A percentile compares a stretch with the other conserved stretches of the same genome.
phyloP scores from a whole-genome alignment of 2,797 vertebrate genomes.

The Peromyscus melanophrys region DNA sequence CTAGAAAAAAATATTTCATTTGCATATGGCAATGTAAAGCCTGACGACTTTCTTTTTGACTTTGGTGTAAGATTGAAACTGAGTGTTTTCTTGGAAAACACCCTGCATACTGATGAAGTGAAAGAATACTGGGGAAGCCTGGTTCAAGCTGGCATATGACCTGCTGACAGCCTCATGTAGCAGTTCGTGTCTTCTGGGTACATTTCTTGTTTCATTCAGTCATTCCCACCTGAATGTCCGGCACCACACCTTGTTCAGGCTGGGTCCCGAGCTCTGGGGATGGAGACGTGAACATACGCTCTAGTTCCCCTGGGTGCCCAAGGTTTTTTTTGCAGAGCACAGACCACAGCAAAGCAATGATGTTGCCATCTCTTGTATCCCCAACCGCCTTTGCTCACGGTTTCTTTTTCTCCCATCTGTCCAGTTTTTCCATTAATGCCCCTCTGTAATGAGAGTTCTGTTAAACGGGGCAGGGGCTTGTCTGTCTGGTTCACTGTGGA shows the following conservation, averaged over 20 bases:
- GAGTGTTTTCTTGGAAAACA: constrained; percentile 44
- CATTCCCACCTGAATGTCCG: fast-evolving
- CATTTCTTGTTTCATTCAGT: not conserved
- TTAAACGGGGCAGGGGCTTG: not conserved
- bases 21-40: not conserved
- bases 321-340: not conserved
- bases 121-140: not conserved
- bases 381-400: not conserved
- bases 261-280: too few species aligned
- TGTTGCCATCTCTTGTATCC: too few species aligned
- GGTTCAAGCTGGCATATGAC: not conserved
- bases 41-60: constrained; percentile 11
- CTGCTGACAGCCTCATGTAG: not conserved
- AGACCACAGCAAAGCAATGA: not conserved
- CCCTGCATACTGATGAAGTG: not conserved
- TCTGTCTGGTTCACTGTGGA: not conserved
- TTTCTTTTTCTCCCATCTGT: not conserved
- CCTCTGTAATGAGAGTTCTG: not conserved
- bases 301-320: not conserved
- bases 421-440: not conserved
- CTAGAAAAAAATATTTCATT: constrained; percentile 48
- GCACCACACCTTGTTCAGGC: not conserved
- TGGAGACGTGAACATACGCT: too few species aligned
- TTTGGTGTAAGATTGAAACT: constrained; percentile 29
- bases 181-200: not conserved